Base-by-base conservation (phyloP, 2,113 vertebrate genomes). In the Baryphthengus martii region DNA sequence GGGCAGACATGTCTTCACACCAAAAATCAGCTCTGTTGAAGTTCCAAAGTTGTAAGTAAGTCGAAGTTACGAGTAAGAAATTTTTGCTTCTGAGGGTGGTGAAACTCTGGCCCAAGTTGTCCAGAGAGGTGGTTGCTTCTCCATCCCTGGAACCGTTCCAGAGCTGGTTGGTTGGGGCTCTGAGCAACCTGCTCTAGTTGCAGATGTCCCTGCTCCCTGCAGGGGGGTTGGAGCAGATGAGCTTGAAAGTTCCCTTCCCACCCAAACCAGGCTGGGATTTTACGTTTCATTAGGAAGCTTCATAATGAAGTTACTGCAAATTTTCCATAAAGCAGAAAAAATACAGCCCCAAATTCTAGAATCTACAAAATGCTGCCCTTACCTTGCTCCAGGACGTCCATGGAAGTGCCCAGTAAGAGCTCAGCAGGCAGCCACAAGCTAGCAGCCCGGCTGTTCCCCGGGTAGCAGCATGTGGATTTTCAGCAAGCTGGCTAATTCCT, bases 401-500 rank as follows among this genome's bases (percentile, higher is more conserved):
- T 1, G 7, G 23, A 65, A 17, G 40, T 25, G 44, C 53, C 52
- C 26, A 4, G 52, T 73, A 61, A 23, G 20, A 29, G 17, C 42
- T 26, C 35, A 7, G 8, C 47, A n/a, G n/a, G n/a, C n/a, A n/a
- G n/a, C n/a, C n/a, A n/a, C n/a, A n/a, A n/a, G n/a, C n/a, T n/a
- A n/a, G n/a, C 7, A 31, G 74, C 35, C 76, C 65, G 44, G 31
- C 65, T 71, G 7, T 56, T 77, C 12, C 31, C 65, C 55, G 2
- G 3, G 21, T 31, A 71, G n/a, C n/a, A 49, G 53, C 42, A 3
- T 3, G 0, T 35, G 1, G 42, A 18, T 44, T 37, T 52, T 52
- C 77, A 92, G 77, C 45, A 62, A 62, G n/a, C 37, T n/a, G 3
- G 65, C 37, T 52, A 33, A 62, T 24, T 29, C 10, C 66, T n/a